Evolutionary conservation across 2,888 invertebrate genomes (phyloP), one percentile per base, ranked within the genome.

Genomic region (Octonoba sinensis): DNA sequence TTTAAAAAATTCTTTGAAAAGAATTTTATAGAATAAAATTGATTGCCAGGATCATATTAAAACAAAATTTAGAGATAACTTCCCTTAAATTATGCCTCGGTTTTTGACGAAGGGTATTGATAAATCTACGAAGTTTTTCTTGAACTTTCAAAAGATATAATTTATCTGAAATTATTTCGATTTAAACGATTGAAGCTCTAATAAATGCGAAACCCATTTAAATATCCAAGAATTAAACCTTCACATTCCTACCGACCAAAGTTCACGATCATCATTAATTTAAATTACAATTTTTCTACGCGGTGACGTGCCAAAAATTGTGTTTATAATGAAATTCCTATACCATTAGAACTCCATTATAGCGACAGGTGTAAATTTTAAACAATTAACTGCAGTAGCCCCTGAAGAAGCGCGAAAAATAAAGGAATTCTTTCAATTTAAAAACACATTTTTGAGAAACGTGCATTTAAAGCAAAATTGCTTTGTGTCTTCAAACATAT

Each of bases 321-420:
- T 79, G 71, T 81, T 73, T 81, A 73, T 72, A 81, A 81, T 81
- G 79, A 73, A 81, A 81, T 74, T 81, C 79, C 67, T 81, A 62
- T 74, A 81, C 79, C 79, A 81, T 81, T 72, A 81, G 79, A 73
- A 81, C 67, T 81, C 79, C 79, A 81, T 81, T 81, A 73, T 47
- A 79, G 62, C 62, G 79, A 73, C 79, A 81, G 79, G 79, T 81
- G 79, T 81, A 81, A 81, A 81, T 81, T 81, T 81, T 60, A 81
- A 81, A 69, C 79, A 81, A 81, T 81, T 81, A 81, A 73, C 73
- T 66, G 57, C 44, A 66, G 60, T 4, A 51, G 46, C 20, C 47
- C 49, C 47, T 20, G 22, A 65, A 65, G 16, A 65, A 67, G 60
- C 18, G 62, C 47, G 27, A 51, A 70, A 66, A 72, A 72, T 27